Conservation (phyloP, 2,113 vertebrate species). For the Lethenteron reissneri region DNA sequence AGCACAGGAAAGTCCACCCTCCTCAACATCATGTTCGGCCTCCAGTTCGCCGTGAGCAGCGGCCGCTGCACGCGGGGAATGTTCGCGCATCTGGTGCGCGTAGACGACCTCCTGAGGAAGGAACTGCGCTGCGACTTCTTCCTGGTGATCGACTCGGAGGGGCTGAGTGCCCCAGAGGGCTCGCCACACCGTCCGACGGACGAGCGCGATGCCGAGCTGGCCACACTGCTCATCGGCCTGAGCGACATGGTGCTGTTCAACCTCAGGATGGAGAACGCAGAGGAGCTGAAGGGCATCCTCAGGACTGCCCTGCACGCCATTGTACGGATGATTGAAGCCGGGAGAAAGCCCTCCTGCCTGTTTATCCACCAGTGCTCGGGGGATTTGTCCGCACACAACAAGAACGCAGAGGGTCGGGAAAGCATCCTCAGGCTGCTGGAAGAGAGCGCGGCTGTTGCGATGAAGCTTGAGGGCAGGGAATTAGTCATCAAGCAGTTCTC, state of each 20-base stretch:
- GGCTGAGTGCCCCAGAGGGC: slow-evolving; percentile 8
- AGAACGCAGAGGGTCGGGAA: slow-evolving; percentile 15
- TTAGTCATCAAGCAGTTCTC: slow-evolving; percentile 14
- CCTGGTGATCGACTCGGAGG: slow-evolving; percentile 8
- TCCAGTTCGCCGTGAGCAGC: slow-evolving; percentile 12
- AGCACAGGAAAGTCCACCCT: slow-evolving; percentile 43
- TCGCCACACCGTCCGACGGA: not conserved
- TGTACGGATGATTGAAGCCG: slow-evolving; percentile 22
- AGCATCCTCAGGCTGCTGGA: slow-evolving; percentile 19
- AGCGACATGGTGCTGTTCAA: slow-evolving; percentile 21
- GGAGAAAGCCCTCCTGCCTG: slow-evolving; percentile 17
- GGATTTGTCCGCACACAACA: slow-evolving; percentile 8
- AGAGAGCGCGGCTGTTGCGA: slow-evolving; percentile 17
- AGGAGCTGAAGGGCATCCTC: slow-evolving; percentile 24
- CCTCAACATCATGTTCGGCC: slow-evolving; percentile 42
- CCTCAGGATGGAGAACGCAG: slow-evolving; percentile 15
- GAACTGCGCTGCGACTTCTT: slow-evolving; percentile 15
- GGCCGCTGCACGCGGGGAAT: slow-evolving; percentile 7
- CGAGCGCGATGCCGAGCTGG: slow-evolving; percentile 21
- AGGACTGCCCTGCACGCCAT: slow-evolving; percentile 30
- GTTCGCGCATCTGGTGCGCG: slow-evolving; percentile 5
- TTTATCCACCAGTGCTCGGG: slow-evolving; percentile 17
- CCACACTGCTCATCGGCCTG: slow-evolving; percentile 14
- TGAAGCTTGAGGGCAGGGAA: slow-evolving; percentile 10
- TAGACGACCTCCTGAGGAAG: not conserved